Conservation (phyloP, 1,140 invertebrate genomes). For the Dolichoris vasculosae region DNA sequence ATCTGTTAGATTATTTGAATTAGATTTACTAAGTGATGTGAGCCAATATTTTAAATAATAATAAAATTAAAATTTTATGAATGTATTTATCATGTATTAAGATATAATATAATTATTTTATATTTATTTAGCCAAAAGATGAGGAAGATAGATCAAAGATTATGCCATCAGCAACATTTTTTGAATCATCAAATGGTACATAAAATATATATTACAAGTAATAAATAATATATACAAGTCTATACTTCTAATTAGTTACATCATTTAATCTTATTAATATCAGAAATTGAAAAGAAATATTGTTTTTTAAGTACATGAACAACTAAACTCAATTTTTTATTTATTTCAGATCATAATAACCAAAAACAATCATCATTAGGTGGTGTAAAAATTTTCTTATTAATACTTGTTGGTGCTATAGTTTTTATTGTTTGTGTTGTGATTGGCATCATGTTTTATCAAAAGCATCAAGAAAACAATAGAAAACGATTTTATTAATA, state of each 20-base stretch:
- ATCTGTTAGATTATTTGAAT: conserved; percentile 91
- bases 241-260: conserved; percentile 41
- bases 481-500: conserved; percentile 91
- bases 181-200: conserved; percentile 85
- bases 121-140: conserved; percentile 77
- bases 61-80: neutral
- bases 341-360: conserved; percentile 89
- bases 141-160: conserved; percentile 84
- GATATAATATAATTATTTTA: no score
- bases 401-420: conserved; percentile 87
- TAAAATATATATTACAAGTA: no score
- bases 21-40: conserved; percentile 85
- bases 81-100: conserved; percentile 47
- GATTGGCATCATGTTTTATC: conserved; percentile 92
- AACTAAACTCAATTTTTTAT: conserved; percentile 36
- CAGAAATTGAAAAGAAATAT: neutral
- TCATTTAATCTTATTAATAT: no score
- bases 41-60: conserved; percentile 60
- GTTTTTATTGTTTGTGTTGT: conserved; percentile 86
- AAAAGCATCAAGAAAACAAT: conserved; percentile 91
- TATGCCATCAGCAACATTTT: conserved; percentile 86
- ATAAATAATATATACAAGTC: no score
- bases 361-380: conserved; percentile 86
- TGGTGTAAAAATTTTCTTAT: conserved; percentile 91
- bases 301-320: neutral